Conservation (phyloP, 2,888 invertebrate species). For the Julus scanicus region DNA sequence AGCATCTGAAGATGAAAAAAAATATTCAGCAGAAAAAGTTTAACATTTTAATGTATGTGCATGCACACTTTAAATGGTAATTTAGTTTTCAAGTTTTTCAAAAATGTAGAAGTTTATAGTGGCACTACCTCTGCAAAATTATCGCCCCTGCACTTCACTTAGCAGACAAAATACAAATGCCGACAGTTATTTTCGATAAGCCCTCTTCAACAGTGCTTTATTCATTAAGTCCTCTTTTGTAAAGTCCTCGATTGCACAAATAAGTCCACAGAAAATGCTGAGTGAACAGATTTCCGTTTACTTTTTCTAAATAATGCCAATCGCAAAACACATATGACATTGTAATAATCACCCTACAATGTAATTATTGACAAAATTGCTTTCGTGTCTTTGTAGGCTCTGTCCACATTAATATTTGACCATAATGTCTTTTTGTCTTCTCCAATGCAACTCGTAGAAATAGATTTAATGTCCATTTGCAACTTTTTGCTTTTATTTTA, state of each 20-base stretch:
- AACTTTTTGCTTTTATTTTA: too few relatives aligned
- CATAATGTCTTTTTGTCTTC: neutral
- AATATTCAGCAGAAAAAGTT: slow-evolving; percentile 5
- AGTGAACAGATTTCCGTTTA: neutral
- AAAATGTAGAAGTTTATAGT: neutral
- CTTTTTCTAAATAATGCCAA: neutral
- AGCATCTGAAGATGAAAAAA: neutral
- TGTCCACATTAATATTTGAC: neutral
- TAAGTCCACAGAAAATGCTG: neutral
- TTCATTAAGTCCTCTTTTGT: neutral
- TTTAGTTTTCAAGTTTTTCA: neutral
- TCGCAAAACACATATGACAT: slow-evolving; percentile 5
- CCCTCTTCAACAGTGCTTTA: neutral
- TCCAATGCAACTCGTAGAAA: too few relatives aligned
- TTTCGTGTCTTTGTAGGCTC: neutral
- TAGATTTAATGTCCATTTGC: too few relatives aligned
- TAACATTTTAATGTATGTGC: neutral
- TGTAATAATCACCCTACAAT: neutral
- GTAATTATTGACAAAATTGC: neutral
- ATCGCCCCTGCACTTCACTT: neutral
- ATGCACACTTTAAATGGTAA: slow-evolving; percentile 18
- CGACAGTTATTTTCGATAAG: slow-evolving; percentile 27
- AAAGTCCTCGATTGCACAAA: neutral
- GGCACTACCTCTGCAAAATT: neutral
- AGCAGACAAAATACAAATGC: neutral